Conservation (phyloP, 2,888 invertebrate genomes). For the Apodemia duryi region DNA sequence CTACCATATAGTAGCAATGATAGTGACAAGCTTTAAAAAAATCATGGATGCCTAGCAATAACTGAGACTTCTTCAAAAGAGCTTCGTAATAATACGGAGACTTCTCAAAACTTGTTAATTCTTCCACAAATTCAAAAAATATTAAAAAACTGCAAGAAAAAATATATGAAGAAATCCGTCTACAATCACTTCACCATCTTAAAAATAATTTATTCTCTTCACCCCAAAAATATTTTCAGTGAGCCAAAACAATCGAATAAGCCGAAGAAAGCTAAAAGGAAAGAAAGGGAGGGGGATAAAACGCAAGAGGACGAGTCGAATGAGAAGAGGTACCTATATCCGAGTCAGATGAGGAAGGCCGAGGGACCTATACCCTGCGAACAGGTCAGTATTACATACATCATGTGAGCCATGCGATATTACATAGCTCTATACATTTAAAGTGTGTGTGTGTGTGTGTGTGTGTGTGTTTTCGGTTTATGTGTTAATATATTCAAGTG, state of each 20-base stretch:
- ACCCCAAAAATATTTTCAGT: slow-evolving; percentile 25
- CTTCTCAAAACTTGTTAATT: not conserved
- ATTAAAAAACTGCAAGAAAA: no score
- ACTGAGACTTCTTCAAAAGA: no score
- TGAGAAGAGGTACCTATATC: slow-evolving; percentile 40
- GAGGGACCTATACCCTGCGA: slow-evolving; percentile 63
- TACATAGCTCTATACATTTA: no score
- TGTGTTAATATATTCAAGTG: no score
- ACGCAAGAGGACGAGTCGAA: slow-evolving; percentile 29
- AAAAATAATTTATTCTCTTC: not conserved
- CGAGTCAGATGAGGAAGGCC: slow-evolving; percentile 47
- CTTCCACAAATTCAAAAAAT: not conserved
- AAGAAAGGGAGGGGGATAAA: slow-evolving; percentile 34
- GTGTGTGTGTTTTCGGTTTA: no score
- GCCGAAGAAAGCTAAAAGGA: slow-evolving; percentile 39
- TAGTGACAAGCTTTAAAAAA: not conserved
- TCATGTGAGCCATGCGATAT: no score
- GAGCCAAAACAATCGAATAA: slow-evolving; percentile 42
- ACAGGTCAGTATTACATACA: slow-evolving; percentile 41
- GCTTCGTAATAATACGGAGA: not conserved
- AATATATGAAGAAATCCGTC: no score
- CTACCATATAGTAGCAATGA: not conserved
- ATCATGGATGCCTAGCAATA: no score
- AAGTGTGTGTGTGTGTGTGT: no score
- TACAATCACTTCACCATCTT: no score